These are phyloP conservation scores for Diadophis punctatus DNA, from an alignment of 2,113 vertebrate species.

Conservation along the genomic window DNA sequence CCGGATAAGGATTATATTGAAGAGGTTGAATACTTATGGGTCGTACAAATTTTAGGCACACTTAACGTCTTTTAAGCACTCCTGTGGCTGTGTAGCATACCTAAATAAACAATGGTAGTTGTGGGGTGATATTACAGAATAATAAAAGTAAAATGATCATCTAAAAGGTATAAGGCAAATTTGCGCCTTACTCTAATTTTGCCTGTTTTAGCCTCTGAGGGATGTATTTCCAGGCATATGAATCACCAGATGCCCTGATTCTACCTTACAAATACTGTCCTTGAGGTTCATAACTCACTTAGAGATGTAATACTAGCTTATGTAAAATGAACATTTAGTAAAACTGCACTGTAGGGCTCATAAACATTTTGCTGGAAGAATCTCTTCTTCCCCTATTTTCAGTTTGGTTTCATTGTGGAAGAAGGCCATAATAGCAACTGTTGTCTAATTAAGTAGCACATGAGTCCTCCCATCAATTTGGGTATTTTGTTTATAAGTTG, in stretches of 20 bases:
- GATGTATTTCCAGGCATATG: background rate
- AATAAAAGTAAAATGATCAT: background rate
- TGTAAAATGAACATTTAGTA: background rate
- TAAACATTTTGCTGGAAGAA: background rate
- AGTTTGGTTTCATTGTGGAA: background rate
- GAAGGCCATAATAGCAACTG: background rate
- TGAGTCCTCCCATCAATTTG: background rate
- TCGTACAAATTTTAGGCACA: background rate
- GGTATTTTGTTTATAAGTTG: background rate
- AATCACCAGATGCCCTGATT: background rate
- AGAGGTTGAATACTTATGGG: background rate
- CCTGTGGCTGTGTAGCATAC: background rate
- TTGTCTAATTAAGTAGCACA: background rate
- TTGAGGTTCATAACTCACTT: background rate
- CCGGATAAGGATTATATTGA: background rate
- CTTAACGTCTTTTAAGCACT: background rate
- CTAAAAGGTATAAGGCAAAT: background rate
- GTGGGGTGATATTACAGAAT: background rate
- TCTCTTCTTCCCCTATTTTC: background rate
- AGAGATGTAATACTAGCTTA: background rate
- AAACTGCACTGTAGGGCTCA: background rate
- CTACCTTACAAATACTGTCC: no score
- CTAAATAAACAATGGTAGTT: background rate
- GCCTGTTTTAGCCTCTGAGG: background rate
- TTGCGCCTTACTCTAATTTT: background rate